These are phyloP conservation scores for Cyanistes caeruleus DNA, from an alignment of 2,113 vertebrate species.

Conservation along the genomic window DNA sequence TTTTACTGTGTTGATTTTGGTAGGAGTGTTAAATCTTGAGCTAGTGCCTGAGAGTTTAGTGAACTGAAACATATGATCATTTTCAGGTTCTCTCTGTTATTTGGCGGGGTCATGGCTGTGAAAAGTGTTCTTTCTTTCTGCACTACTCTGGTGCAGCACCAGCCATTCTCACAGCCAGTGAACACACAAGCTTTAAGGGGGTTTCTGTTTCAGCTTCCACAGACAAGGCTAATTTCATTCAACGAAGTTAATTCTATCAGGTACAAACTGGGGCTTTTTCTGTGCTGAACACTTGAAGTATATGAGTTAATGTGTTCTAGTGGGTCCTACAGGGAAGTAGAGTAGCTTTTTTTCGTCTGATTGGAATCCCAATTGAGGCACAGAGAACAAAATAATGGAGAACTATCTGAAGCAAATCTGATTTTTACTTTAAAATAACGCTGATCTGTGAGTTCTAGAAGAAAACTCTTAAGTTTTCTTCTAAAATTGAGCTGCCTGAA, in stretches of 20 bases:
- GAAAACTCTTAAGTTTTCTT: neutral
- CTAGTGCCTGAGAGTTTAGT: neutral
- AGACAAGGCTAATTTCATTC: neutral
- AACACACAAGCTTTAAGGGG: accelerated
- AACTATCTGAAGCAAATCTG: neutral
- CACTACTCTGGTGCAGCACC: neutral
- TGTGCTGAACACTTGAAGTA: neutral
- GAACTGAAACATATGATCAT: neutral
- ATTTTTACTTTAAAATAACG: neutral
- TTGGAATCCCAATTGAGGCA: neutral
- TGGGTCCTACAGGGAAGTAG: neutral
- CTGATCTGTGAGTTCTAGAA: neutral
- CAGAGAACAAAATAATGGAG: neutral
- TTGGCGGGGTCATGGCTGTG: neutral
- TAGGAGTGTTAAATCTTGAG: neutral
- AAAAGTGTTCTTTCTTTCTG: neutral
- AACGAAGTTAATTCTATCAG: neutral
- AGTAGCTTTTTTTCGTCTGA: neutral
- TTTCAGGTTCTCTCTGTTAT: neutral
- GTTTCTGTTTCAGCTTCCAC: neutral
- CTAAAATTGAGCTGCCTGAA: neutral
- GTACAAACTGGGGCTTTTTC: neutral
- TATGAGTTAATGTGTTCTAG: neutral
- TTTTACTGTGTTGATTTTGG: neutral
- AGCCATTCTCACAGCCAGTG: neutral